A percentile compares a stretch with the other conserved stretches of the same genome.
Conservation (phyloP, 2,113 vertebrate species). For the Rhabdomys dilectus region DNA sequence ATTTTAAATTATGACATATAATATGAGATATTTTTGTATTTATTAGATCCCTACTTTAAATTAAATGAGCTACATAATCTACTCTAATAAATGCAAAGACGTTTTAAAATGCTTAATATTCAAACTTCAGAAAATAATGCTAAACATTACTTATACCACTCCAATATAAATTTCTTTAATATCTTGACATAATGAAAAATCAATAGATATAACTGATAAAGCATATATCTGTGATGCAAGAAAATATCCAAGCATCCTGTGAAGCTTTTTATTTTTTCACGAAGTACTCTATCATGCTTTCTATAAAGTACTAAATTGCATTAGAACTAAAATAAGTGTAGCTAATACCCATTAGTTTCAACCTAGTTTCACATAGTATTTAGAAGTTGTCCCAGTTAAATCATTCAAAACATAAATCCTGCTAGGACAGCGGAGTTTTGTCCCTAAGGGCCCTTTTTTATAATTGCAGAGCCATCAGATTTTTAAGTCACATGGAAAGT, state of each 20-base stretch:
- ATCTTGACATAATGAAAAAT: constrained; percentile 12
- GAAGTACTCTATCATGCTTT: background rate
- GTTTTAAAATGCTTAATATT: constrained; percentile 36
- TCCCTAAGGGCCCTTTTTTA: constrained; percentile 52
- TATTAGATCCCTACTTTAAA: background rate
- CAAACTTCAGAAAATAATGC: background rate
- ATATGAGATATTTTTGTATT: constrained; percentile 26
- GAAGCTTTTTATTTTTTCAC: constrained; percentile 65
- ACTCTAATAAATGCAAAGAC: background rate
- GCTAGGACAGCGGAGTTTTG: constrained; percentile 65
- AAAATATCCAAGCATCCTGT: background rate
- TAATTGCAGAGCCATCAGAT: constrained; percentile 75
- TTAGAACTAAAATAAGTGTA: constrained; percentile 70
- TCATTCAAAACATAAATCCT: constrained; percentile 81
- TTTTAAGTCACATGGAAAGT: constrained; percentile 74
- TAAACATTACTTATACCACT: background rate
- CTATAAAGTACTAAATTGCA: constrained; percentile 42
- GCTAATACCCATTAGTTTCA: constrained; percentile 72
- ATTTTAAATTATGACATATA: background rate
- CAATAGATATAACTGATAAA: background rate
- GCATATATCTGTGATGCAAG: background rate
- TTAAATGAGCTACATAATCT: constrained; percentile 21
- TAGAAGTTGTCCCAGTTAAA: constrained; percentile 80
- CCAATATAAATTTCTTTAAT: constrained; percentile 22
- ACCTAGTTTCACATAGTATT: constrained; percentile 70